Base-by-base conservation (phyloP, 2,888 invertebrate genomes). In the Mythimna albipuncta region DNA sequence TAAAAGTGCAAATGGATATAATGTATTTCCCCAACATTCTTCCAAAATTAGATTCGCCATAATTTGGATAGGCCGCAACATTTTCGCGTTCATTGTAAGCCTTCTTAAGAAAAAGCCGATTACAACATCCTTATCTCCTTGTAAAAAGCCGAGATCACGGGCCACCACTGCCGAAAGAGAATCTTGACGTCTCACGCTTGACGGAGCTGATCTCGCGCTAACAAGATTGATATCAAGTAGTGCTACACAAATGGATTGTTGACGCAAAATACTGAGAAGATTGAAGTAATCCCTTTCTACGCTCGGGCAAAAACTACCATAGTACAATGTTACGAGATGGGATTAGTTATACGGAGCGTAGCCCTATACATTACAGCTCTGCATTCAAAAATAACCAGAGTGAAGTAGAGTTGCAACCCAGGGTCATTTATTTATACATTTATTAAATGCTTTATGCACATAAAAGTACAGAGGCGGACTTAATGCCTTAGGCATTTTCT, bases 221-320 rank as follows among this genome's bases (percentile, higher is more conserved):
- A 77, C 64, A 65, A 78, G 69, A 81, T 81, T 69, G 50, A 21
- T 47, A 67, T 64, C 26, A 59, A 81, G 75, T 50, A 67, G 38
- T 55, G 1, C 41, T 63, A 52, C 16, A 68, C 59, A 64, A 64
- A 54, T 16, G 9, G 64, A 57, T 81, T 81, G 62, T 81, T 81
- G 77, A 81, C 58, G 55, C 55, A 70, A 65, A 55, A 81, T 44
- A 54, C 19, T 5, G n/a, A 62, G 38, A 47, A 64, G 66, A 66
- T 77, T 82, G 26, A 9, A 44, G 35, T 68, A 73, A 78, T 74
- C 69, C 55, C 32, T 55, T 58, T 13, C 32, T 21, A 16, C 69
- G 72, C 79, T 38, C n/a, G 16, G 6, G 47, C 47, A 13, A 47
- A 21, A 69, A 32, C 21, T 3, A 65, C 35, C 54, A 11, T 55